Evolutionary conservation across 2,888 invertebrate genomes (phyloP), one percentile per base, ranked within the genome.

Genomic region (Spisula solida): DNA sequence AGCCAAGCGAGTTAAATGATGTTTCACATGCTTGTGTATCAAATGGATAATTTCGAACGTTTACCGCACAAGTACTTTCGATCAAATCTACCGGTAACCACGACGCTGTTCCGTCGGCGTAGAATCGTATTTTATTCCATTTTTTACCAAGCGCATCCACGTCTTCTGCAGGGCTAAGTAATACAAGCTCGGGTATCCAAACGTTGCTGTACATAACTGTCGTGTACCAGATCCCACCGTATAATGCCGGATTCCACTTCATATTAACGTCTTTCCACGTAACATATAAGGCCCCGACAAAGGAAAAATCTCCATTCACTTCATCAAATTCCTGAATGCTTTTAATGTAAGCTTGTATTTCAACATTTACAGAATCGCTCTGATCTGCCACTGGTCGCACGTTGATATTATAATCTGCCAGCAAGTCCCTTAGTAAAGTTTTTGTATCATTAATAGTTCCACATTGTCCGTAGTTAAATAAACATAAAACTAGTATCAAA

Each of bases 171-270:
- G 93, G 92, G n/a, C 88, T 92, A 14, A 89, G 70, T 16, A 93
- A 55, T 0, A 93, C 89, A 0, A 93, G n/a, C 20, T 92, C 88
- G 8, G 93, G 93, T 56, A 87, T 79, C 93, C 93, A 93, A 6
- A 91, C 87, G 20, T 87, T 51, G 14, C 29, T 82, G 82, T 88
- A 90, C 5, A 86, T 60, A 25, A 88, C 16, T 18, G 51, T 82
- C 1, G 82, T 66, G 5, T 47, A 25, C 10, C 56, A 20, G 4
- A 88, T n/a, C 0, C 82, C 80, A 4, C 89, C 88, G 29, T 92
- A 88, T 10, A 34, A n/a, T 0, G 70, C 75, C 31, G 86, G 81
- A 34, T 82, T 20, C 90, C 90, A 90, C 12, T 79, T 80, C 81
- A 90, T 87, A 14, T n/a, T 75, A 1, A 60, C 78, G 51, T 92